A percentile compares a stretch with the other conserved stretches of the same genome.
phyloP scores from a whole-genome alignment of 1,140 invertebrate genomes.

The Psix sp. region DNA sequence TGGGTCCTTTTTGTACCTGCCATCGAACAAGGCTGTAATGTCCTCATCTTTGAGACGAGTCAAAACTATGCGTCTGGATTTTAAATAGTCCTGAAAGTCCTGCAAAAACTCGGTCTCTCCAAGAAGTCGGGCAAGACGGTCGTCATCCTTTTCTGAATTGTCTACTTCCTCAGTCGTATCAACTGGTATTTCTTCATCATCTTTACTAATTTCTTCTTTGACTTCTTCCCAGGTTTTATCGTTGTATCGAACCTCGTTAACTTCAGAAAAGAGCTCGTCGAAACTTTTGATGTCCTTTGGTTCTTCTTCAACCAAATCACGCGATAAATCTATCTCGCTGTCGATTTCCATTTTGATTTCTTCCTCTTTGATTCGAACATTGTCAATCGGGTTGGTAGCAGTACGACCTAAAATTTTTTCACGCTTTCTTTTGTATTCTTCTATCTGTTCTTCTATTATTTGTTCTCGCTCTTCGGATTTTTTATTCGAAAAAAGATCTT shows the following conservation, averaged over 20 bases:
- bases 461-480: slow-evolving; percentile 62
- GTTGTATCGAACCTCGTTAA: slow-evolving; percentile 49
- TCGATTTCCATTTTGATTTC: slow-evolving; percentile 49
- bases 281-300: slow-evolving; percentile 15
- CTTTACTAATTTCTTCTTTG: slow-evolving; percentile 19
- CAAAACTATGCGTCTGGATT: slow-evolving; percentile 70
- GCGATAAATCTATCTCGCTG: slow-evolving; percentile 15
- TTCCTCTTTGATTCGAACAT: slow-evolving; percentile 18
- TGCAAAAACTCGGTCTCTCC: slow-evolving; percentile 56
- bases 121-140: slow-evolving; percentile 26
- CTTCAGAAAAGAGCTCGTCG: slow-evolving; percentile 10
- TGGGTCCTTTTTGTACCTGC: slow-evolving; percentile 39
- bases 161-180: not conserved
- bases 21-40: slow-evolving; percentile 68
- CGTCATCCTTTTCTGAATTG: slow-evolving; percentile 29
- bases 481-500: slow-evolving; percentile 62
- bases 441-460: slow-evolving; percentile 74
- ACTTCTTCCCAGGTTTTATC: slow-evolving; percentile 50
- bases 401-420: slow-evolving; percentile 69
- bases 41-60: slow-evolving; percentile 71
- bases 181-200: slow-evolving; percentile 52
- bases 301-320: slow-evolving; percentile 21
- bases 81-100: slow-evolving; percentile 73
- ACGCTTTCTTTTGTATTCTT: slow-evolving; percentile 73
- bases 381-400: slow-evolving; percentile 12